A percentile compares a stretch with the other conserved stretches of the same genome.
phyloP scores from a whole-genome alignment of 2,797 vertebrate genomes.

The Sebastolobus alascanus region DNA sequence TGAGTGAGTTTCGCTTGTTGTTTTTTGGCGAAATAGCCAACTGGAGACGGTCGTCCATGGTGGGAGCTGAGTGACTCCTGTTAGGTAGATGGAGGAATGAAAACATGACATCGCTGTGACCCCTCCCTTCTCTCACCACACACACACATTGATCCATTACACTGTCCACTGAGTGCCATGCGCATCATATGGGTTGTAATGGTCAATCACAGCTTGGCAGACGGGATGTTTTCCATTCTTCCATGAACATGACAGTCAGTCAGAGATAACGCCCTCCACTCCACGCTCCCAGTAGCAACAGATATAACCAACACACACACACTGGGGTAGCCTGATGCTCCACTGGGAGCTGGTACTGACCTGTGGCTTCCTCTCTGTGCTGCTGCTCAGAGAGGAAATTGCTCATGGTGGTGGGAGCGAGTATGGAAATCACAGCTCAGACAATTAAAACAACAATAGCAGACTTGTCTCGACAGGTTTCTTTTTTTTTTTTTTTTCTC shows the following conservation, averaged over 20 bases:
- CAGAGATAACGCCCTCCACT: slow-evolving; percentile 77
- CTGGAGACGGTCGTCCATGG: slow-evolving; percentile 37
- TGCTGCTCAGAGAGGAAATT: slow-evolving; percentile 57
- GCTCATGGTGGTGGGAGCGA: slow-evolving; percentile 38
- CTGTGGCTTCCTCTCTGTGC: slow-evolving; percentile 67
- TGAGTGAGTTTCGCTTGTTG: slow-evolving; percentile 10
- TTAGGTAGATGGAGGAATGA: slow-evolving; percentile 83
- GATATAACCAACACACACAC: slow-evolving; percentile 48
- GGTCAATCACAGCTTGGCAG: slow-evolving; percentile 98
- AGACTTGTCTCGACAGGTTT: slow-evolving; percentile 35
- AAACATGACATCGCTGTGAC: slow-evolving; percentile 95
- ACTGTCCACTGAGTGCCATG: slow-evolving; percentile 94
- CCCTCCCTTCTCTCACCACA: slow-evolving; percentile 79
- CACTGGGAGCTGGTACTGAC: slow-evolving; percentile 72
- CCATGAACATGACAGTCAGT: slow-evolving; percentile 88
- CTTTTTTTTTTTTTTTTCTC: slow-evolving; percentile 18
- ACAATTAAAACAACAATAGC: slow-evolving; percentile 53
- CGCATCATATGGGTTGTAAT: slow-evolving; percentile 95
- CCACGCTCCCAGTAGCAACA: slow-evolving; percentile 81
- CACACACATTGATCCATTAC: slow-evolving; percentile 91
- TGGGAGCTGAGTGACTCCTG: slow-evolving; percentile 47
- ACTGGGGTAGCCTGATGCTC: slow-evolving; percentile 55
- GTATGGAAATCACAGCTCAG: slow-evolving; percentile 57
- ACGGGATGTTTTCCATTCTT: slow-evolving; percentile 92
- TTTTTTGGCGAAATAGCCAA: slow-evolving; percentile 44